phyloP scores from a whole-genome alignment of 2,888 invertebrate species.

The Venusia cambrica region DNA sequence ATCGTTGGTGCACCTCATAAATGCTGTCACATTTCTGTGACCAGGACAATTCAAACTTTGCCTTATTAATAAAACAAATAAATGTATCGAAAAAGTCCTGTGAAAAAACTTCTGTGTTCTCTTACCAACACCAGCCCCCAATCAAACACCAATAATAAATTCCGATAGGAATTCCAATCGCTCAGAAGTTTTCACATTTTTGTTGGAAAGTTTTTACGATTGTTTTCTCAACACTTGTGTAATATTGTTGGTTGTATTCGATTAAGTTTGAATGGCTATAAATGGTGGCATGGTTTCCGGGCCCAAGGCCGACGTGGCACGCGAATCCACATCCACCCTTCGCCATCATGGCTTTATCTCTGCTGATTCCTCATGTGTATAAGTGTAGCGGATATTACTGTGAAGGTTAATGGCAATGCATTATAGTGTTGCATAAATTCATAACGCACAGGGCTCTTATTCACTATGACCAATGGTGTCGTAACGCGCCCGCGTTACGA shows the following conservation, averaged over 20 bases:
- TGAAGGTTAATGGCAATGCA: conserved; percentile 18
- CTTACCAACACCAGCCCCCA: conserved; percentile 3
- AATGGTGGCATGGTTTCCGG: conserved; percentile 42
- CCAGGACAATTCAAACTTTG: too few species aligned
- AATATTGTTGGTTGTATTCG: conserved; percentile 53
- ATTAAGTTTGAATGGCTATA: conserved; percentile 67
- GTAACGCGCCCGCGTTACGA: too few species aligned
- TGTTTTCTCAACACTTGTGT: conserved; percentile 37
- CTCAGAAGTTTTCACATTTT: conserved; percentile 30
- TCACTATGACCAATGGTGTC: too few species aligned
- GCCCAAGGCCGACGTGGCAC: conserved; percentile 58
- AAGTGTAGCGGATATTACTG: conserved; percentile 9
- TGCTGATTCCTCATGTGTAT: conserved; percentile 43
- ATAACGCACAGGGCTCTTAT: too few species aligned
- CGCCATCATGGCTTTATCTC: conserved; percentile 51
- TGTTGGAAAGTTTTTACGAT: conserved; percentile 37
- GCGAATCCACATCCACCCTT: conserved; percentile 48
- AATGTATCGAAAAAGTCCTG: conserved; percentile 4
- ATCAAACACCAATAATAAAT: conserved; percentile 12
- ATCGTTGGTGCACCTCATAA: too few species aligned
- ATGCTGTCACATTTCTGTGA: too few species aligned
- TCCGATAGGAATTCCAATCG: conserved; percentile 17
- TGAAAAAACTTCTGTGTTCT: conserved; percentile 11
- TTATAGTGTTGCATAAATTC: too few species aligned
- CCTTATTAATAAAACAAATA: too few species aligned